A percentile compares a stretch with the other conserved stretches of the same genome.
Conservation (phyloP, 1,140 invertebrate species). For the Listronotus oregonensis region DNA sequence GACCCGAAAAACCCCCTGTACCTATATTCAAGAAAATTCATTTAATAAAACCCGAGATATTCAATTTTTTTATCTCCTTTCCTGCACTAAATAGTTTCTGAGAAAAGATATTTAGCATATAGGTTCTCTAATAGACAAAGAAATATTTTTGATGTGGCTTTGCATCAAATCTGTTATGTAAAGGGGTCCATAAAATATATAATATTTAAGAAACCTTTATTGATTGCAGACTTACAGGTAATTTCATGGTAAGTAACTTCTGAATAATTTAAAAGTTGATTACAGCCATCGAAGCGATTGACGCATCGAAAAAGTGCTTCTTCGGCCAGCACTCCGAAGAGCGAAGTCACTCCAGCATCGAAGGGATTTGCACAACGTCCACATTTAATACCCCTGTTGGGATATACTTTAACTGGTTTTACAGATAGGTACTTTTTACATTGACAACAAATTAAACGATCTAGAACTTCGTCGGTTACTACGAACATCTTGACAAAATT, state of each 20-base stretch:
- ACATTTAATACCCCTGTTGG: background rate
- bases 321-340: background rate
- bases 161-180: background rate
- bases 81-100: no score
- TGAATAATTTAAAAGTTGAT: background rate
- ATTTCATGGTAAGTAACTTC: background rate
- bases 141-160: no score
- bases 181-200: no score
- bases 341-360: background rate
- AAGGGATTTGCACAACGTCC: background rate
- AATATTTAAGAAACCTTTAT: no score
- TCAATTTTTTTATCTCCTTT: no score
- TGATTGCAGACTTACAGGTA: no score
- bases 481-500: background rate
- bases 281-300: background rate
- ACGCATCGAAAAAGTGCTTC: background rate
- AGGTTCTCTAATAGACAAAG: no score
- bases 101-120: no score
- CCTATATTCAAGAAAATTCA: no score
- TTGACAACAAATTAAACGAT: background rate
- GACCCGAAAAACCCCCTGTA: no score
- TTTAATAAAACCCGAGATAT: no score
- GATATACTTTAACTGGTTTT: background rate
- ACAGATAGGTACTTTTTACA: slow-evolving; percentile 2
- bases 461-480: background rate